Evolutionary conservation across 2,888 invertebrate genomes (phyloP).

Genomic region (Aphodius sticticus): DNA sequence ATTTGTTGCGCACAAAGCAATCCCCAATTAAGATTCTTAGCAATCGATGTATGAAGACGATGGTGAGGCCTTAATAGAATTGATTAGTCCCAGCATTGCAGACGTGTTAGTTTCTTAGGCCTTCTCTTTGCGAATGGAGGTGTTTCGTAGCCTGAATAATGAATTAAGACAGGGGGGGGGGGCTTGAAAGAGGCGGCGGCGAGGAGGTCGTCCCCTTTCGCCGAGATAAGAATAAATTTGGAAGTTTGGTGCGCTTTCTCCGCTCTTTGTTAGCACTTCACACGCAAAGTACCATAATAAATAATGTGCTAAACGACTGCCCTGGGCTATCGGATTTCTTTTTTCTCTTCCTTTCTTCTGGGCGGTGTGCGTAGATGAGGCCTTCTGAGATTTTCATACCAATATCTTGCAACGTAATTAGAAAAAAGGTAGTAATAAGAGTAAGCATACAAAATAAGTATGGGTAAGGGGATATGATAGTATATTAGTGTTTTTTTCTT

Average conservation of each 20-base stretch:
- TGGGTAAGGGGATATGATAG: no score
- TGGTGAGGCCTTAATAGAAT: not conserved
- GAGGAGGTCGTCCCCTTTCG: slow-evolving; percentile 9
- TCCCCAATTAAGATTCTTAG: slow-evolving; percentile 4
- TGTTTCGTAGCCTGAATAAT: slow-evolving; percentile 4
- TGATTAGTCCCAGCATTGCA: not conserved
- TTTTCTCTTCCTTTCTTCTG: not conserved
- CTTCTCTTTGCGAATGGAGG: not conserved
- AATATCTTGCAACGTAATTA: not conserved
- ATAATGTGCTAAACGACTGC: slow-evolving; percentile 25
- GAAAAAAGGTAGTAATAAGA: not conserved
- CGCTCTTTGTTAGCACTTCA: slow-evolving; percentile 22
- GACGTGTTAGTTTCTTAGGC: not conserved
- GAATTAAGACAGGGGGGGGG: not conserved
- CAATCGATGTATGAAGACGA: not conserved
- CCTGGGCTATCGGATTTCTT: not conserved
- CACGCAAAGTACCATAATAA: slow-evolving; percentile 20
- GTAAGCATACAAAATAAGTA: no score
- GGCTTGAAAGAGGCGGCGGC: not conserved
- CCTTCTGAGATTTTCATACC: not conserved
- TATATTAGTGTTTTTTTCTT: no score
- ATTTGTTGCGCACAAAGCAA: not conserved
- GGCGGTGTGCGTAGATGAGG: not conserved
- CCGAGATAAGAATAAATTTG: slow-evolving; percentile 25
- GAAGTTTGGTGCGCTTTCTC: slow-evolving; percentile 22